Evolutionary conservation across 2,113 vertebrate genomes (phyloP).

Genomic region (Pollachius pollachius): DNA sequence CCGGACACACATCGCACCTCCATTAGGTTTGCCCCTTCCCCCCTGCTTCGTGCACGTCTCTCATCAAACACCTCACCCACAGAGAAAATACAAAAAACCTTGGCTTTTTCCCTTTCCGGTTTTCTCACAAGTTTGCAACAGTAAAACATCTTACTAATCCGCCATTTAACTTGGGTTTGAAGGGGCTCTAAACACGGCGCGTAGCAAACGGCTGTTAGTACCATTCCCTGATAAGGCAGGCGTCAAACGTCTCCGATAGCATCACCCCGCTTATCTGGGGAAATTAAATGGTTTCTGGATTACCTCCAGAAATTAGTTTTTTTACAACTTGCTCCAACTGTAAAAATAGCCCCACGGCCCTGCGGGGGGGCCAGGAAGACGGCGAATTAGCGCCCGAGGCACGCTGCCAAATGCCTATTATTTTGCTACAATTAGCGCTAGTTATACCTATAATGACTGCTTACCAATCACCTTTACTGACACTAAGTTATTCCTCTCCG

Average conservation of each 20-base stretch:
- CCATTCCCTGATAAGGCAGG: slow-evolving; percentile 49
- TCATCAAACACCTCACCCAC: not conserved
- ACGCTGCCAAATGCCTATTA: not conserved
- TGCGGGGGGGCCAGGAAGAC: not conserved
- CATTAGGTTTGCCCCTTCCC: not conserved
- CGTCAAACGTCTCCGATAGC: slow-evolving; percentile 60
- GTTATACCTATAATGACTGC: not conserved
- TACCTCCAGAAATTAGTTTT: slow-evolving; percentile 4
- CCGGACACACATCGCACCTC: not conserved
- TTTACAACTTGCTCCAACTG: slow-evolving; percentile 24
- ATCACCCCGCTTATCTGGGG: slow-evolving; percentile 44
- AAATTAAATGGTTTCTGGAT: slow-evolving; percentile 56
- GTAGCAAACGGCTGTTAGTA: slow-evolving; percentile 44
- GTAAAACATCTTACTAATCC: slow-evolving; percentile 43
- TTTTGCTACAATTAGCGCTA: not conserved
- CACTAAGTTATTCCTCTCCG: no score
- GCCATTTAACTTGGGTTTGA: slow-evolving; percentile 49
- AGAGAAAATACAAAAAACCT: slow-evolving; percentile 17
- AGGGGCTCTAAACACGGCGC: slow-evolving; percentile 55
- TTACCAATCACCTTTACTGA: not conserved
- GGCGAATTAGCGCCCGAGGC: not conserved
- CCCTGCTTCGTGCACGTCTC: not conserved
- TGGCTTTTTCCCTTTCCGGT: slow-evolving; percentile 22
- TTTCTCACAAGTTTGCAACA: slow-evolving; percentile 13
- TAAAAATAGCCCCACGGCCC: slow-evolving; percentile 7